Conservation (phyloP, 2,113 vertebrate species). For the Myotis lucifugus region DNA sequence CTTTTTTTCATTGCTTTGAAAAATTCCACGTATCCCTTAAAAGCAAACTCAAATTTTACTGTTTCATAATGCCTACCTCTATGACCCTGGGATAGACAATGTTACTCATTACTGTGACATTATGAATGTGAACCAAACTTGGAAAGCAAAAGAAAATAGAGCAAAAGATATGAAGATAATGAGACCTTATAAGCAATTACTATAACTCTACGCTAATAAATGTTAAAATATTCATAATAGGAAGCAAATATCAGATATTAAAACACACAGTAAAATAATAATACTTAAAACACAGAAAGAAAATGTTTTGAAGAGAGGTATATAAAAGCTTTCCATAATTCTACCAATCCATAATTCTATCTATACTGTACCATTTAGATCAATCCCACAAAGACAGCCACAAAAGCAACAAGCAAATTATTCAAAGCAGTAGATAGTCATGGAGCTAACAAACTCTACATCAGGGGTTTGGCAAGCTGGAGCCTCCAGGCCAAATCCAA, state of each 20-base stretch:
- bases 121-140: not conserved
- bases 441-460: not conserved
- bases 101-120: not conserved
- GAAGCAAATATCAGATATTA: not conserved
- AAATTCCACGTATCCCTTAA: not conserved
- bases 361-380: not conserved
- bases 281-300: not conserved
- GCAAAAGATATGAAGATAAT: not conserved
- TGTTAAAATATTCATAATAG: not conserved
- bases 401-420: not conserved
- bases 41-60: not conserved
- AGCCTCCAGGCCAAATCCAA: not conserved
- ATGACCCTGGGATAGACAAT: not conserved
- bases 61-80: not conserved
- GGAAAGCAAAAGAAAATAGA: not conserved
- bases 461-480: not conserved
- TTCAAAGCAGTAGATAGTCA: not conserved
- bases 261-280: not conserved
- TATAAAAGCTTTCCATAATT: not conserved
- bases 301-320: not conserved
- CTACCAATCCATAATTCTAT: not conserved
- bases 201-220: not conserved
- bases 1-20: not conserved
- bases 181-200: not conserved
- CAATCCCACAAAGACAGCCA: not conserved